phyloP scores from a whole-genome alignment of 2,113 vertebrate species.

The Origma solitaria region DNA sequence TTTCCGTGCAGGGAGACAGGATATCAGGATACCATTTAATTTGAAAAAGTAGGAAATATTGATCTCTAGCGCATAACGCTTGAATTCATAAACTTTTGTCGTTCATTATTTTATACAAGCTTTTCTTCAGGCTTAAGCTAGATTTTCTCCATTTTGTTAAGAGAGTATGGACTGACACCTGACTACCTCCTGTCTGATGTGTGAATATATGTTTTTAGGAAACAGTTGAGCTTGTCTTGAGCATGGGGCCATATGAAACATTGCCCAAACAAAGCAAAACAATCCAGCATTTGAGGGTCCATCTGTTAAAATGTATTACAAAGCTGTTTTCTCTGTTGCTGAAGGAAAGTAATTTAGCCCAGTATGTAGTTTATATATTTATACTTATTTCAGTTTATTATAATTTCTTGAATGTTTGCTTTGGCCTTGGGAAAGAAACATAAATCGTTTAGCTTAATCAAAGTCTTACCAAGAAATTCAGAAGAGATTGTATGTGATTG shows the following conservation, averaged over 20 bases:
- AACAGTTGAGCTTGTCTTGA: neutral
- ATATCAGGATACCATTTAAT: neutral
- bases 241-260: neutral
- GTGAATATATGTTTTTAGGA: neutral
- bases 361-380: neutral
- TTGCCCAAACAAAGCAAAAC: neutral
- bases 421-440: neutral
- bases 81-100: neutral
- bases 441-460: neutral
- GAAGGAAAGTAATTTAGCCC: neutral
- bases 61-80: neutral
- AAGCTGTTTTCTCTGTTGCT: neutral
- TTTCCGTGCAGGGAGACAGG: neutral
- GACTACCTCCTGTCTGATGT: neutral
- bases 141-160: neutral
- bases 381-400: neutral
- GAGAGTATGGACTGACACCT: neutral
- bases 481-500: neutral
- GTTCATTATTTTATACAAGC: neutral
- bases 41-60: neutral
- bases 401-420: neutral
- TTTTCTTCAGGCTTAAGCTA: neutral
- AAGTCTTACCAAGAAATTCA: conserved; percentile 2
- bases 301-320: neutral
- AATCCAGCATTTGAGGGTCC: neutral